Conservation (phyloP, 2,113 vertebrate species). For the Procapra przewalskii region DNA sequence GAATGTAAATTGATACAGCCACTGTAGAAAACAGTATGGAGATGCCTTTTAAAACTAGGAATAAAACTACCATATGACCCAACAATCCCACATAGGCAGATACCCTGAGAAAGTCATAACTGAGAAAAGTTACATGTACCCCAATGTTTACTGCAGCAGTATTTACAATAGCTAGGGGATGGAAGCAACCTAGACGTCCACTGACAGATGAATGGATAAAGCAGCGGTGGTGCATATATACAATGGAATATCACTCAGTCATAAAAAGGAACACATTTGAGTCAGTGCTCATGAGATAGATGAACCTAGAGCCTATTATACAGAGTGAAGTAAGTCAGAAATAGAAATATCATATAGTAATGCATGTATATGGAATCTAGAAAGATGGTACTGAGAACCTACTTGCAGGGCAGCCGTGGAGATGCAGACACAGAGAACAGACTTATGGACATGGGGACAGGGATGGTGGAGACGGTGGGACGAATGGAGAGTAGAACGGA, state of each 20-base stretch:
- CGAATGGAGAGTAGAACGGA: not conserved
- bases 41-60: not conserved
- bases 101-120: not conserved
- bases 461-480: not conserved
- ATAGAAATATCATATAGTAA: not conserved
- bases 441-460: not conserved
- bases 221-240: not conserved
- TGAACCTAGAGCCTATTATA: not conserved
- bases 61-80: not conserved
- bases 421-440: not conserved
- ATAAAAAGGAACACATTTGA: not conserved
- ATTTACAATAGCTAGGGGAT: not conserved
- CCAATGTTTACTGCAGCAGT: not conserved
- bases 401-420: not conserved
- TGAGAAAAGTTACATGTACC: not conserved
- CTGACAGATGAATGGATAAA: not conserved
- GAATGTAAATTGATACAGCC: not conserved
- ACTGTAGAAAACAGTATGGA: not conserved
- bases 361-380: not conserved
- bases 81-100: not conserved
- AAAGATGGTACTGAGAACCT: not conserved
- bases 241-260: not conserved
- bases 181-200: not conserved
- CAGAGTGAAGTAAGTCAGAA: not conserved
- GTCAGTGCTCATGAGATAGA: not conserved